phyloP scores from a whole-genome alignment of 2,888 invertebrate species.

The Gerosis bhagava region DNA sequence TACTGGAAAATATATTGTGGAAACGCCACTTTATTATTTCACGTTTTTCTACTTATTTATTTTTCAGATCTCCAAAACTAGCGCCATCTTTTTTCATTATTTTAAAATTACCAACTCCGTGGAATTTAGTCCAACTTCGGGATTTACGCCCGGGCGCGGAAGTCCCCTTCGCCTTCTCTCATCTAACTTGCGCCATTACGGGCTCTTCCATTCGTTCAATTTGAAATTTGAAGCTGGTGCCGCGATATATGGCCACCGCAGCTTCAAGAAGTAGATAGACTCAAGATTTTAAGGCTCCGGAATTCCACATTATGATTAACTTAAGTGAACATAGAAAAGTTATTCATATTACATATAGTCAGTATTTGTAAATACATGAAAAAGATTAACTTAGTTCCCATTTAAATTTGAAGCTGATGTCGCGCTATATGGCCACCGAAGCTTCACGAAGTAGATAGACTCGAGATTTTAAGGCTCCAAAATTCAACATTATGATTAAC shows the following conservation, averaged over 20 bases:
- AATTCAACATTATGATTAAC: background rate
- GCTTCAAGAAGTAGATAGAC: conserved; percentile 41
- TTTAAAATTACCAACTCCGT: conserved; percentile 53
- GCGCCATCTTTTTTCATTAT: conserved; percentile 36
- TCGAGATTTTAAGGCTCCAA: background rate
- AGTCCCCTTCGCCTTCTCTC: conserved; percentile 56
- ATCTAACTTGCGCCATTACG: conserved; percentile 80
- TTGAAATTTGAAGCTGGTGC: conserved; percentile 78
- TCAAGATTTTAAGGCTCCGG: background rate
- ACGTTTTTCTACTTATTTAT: too few relatives aligned
- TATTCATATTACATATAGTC: too few relatives aligned
- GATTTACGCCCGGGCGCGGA: conserved; percentile 51
- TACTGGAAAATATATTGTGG: too few relatives aligned
- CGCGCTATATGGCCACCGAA: conserved; percentile 68
- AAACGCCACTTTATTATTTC: too few relatives aligned
- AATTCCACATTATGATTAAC: background rate
- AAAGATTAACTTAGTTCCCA: too few relatives aligned
- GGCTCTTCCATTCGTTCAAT: conserved; percentile 78
- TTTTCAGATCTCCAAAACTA: too few relatives aligned
- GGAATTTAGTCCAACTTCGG: conserved; percentile 58
- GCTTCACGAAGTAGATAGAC: conserved; percentile 41
- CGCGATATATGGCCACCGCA: conserved; percentile 68
- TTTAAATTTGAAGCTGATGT: conserved; percentile 78
- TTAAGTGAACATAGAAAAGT: too few relatives aligned
- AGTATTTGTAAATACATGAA: too few relatives aligned